A percentile compares a stretch with the other conserved stretches of the same genome.
Evolutionary conservation across 2,888 invertebrate genomes (phyloP).

Genomic region (Drosophila kambysellisi): DNA sequence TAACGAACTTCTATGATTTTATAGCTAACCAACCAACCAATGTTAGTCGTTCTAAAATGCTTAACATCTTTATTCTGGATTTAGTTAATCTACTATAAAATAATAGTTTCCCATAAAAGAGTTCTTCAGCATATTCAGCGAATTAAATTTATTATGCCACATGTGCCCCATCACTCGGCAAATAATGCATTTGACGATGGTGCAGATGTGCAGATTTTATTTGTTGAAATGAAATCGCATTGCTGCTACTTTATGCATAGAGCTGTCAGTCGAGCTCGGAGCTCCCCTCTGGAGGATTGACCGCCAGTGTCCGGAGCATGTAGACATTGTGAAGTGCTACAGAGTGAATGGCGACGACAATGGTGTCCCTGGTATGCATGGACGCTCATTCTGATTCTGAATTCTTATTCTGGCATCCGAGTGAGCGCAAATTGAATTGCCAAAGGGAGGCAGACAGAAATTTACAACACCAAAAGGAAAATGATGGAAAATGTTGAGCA

Average conservation of each 20-base stretch:
- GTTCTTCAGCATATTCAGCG: not conserved
- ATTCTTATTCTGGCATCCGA: slow-evolving; percentile 16
- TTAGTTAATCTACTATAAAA: not conserved
- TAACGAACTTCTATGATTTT: not conserved
- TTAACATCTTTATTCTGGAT: not conserved
- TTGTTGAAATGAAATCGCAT: slow-evolving; percentile 42
- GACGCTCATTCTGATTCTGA: slow-evolving; percentile 21
- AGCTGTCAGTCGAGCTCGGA: slow-evolving; percentile 8
- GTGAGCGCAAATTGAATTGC: slow-evolving; percentile 67
- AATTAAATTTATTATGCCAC: not conserved
- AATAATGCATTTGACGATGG: slow-evolving; percentile 27
- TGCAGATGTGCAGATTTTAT: slow-evolving; percentile 28
- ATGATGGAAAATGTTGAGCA: slow-evolving; percentile 8
- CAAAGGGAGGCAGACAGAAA: slow-evolving; percentile 5
- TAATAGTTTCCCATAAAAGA: not conserved
- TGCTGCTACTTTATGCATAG: slow-evolving; percentile 30
- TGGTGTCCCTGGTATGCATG: slow-evolving; percentile 43
- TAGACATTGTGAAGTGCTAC: slow-evolving; percentile 49
- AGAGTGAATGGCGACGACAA: slow-evolving; percentile 40
- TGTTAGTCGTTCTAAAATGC: not conserved
- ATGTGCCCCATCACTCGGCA: slow-evolving; percentile 3
- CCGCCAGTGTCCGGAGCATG: slow-evolving; percentile 22
- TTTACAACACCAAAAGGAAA: not conserved
- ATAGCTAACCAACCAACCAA: not conserved
- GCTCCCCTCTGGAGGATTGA: not conserved